A percentile compares a stretch with the other conserved stretches of the same genome.
Evolutionary conservation across 2,797 vertebrate species (phyloP).

Genomic region (Varecia variegata): DNA sequence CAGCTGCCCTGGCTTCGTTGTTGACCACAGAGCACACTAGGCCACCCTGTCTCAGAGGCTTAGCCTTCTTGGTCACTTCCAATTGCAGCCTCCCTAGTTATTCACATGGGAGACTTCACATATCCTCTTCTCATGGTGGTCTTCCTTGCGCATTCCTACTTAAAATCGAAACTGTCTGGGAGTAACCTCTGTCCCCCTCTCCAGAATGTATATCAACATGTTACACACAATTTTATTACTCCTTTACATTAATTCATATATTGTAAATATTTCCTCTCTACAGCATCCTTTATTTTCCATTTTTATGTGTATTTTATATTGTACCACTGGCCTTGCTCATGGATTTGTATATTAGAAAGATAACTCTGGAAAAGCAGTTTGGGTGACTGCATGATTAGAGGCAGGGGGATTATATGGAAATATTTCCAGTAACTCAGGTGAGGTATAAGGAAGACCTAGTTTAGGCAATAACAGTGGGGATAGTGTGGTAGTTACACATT

Average conservation of each 20-base stretch:
- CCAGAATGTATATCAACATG: background rate
- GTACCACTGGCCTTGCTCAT: background rate
- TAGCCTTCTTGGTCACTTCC: background rate
- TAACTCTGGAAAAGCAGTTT: background rate
- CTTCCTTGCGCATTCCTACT: background rate
- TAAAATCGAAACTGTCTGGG: background rate
- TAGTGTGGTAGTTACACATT: background rate
- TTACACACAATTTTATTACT: background rate
- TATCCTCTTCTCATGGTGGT: background rate
- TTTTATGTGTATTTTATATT: background rate
- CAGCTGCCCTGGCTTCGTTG: background rate
- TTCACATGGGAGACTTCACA: background rate
- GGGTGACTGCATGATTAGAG: background rate
- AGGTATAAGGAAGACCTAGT: background rate
- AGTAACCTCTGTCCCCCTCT: background rate
- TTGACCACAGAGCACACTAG: background rate
- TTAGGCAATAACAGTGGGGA: background rate
- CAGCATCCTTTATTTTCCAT: background rate
- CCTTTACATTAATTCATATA: background rate
- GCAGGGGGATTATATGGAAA: background rate
- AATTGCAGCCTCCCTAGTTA: background rate
- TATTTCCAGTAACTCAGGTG: background rate
- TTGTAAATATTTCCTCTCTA: background rate
- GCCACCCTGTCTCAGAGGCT: background rate
- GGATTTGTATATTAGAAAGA: background rate